These are phyloP conservation scores for Boloria selene DNA, from an alignment of 2,888 invertebrate species.

Conservation along the genomic window DNA sequence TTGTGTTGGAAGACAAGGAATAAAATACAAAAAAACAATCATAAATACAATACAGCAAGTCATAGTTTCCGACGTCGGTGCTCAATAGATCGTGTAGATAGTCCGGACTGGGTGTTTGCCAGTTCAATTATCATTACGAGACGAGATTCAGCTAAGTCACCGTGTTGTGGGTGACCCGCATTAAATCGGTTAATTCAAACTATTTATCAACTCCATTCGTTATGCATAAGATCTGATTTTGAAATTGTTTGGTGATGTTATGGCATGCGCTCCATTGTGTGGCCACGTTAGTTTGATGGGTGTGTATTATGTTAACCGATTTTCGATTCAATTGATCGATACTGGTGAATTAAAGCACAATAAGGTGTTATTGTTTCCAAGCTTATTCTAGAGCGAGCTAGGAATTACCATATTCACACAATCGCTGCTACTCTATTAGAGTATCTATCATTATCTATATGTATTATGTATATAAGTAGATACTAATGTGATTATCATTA, in stretches of 20 bases:
- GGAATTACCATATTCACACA: conserved; percentile 13
- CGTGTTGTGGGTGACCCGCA: conserved; percentile 80
- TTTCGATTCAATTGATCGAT: conserved; percentile 73
- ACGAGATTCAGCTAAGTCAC: conserved; percentile 72
- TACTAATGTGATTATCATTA: not conserved
- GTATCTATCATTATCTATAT: not conserved
- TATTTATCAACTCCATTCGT: conserved; percentile 81
- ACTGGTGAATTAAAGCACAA: conserved; percentile 34
- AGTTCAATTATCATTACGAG: conserved; percentile 82
- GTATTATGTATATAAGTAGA: not conserved
- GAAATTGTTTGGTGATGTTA: conserved; percentile 80
- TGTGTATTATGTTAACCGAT: conserved; percentile 76
- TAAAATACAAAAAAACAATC: conserved; percentile 71
- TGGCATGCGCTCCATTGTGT: conserved; percentile 72
- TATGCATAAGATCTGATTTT: conserved; percentile 81
- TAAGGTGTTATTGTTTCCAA: conserved; percentile 34
- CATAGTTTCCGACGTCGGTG: conserved; percentile 73
- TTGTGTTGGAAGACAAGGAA: conserved; percentile 79
- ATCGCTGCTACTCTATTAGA: not conserved
- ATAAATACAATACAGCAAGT: conserved; percentile 78
- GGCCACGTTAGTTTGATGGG: conserved; percentile 75
- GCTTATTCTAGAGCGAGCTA: conserved; percentile 4
- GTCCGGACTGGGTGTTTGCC: conserved; percentile 79
- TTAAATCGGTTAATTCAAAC: conserved; percentile 83
- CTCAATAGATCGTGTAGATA: conserved; percentile 75